Percentiles rank a stretch among this genome's conserved stretches.
phyloP scores from a whole-genome alignment of 2,113 vertebrate species.

The Phaethornis superciliosus region DNA sequence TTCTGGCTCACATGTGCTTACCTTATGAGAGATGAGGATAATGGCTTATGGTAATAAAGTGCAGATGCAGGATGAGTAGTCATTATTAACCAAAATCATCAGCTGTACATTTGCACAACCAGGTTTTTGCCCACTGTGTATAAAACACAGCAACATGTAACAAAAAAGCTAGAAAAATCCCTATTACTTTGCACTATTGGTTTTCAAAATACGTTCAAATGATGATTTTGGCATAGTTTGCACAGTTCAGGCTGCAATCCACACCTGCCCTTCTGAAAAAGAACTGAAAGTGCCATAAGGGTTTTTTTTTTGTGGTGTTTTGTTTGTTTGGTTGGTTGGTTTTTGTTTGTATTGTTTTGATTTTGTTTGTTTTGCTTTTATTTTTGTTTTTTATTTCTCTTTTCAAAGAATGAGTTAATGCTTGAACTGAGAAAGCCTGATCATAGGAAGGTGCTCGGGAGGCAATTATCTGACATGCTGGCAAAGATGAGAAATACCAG shows the following conservation, averaged over 20 bases:
- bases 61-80: neutral
- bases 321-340: too few relatives aligned
- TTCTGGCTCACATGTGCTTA: neutral
- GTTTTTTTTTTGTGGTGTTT: too few relatives aligned
- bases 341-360: too few relatives aligned
- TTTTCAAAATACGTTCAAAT: neutral
- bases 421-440: slow-evolving; percentile 27
- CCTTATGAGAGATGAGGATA: neutral
- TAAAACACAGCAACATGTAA: neutral
- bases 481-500: slow-evolving; percentile 68
- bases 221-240: neutral
- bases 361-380: neutral
- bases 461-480: slow-evolving; percentile 58
- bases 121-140: neutral
- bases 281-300: neutral
- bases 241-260: neutral
- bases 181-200: neutral
- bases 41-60: neutral
- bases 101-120: neutral
- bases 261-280: neutral
- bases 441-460: slow-evolving; percentile 24
- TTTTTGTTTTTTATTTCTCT: neutral
- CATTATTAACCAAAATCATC: neutral
- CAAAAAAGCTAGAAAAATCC: neutral
- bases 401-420: neutral